phyloP scores from a whole-genome alignment of 1,140 invertebrate species.

The Euglossa dilemma region DNA sequence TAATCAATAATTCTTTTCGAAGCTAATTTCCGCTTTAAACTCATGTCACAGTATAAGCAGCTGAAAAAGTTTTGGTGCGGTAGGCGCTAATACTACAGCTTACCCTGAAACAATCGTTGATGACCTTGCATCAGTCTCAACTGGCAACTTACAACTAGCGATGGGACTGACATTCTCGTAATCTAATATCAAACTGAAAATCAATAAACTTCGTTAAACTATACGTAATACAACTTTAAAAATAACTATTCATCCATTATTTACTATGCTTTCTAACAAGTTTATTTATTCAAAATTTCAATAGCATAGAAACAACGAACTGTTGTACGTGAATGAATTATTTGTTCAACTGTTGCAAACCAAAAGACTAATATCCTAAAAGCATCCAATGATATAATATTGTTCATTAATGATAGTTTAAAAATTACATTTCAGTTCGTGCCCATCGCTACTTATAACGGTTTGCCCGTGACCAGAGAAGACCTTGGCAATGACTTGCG shows the following conservation, averaged over 20 bases:
- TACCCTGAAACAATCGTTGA: constrained; percentile 45
- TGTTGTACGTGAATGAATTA: neutral
- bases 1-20: neutral
- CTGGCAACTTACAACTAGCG: constrained; percentile 7
- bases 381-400: neutral
- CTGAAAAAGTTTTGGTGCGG: neutral
- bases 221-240: neutral
- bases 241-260: neutral
- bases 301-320: neutral
- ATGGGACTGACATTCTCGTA: constrained; percentile 1
- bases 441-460: constrained; percentile 63
- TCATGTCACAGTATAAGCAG: neutral
- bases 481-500: constrained; percentile 68
- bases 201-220: neutral
- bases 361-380: neutral
- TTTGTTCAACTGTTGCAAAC: neutral
- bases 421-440: neutral
- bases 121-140: constrained; percentile 54
- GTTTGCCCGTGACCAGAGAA: constrained; percentile 68
- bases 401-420: neutral
- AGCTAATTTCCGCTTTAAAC: neutral
- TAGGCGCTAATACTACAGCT: constrained; percentile 38
- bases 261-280: neutral
- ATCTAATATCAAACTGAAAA: neutral
- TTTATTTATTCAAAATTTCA: no score